phyloP scores from a whole-genome alignment of 2,888 invertebrate genomes.

The Pristionchus mayeri region DNA sequence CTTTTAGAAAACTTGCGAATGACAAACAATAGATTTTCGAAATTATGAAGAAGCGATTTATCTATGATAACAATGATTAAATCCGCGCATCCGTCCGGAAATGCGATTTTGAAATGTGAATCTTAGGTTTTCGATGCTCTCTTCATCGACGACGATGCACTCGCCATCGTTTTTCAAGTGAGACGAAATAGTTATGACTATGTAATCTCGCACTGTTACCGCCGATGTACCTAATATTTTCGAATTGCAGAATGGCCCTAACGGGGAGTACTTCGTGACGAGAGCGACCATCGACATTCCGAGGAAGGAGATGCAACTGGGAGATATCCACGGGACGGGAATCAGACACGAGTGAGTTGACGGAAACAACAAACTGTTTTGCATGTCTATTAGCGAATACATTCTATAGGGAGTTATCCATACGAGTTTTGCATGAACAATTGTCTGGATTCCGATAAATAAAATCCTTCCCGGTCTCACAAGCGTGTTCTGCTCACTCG shows the following conservation, averaged over 20 bases:
- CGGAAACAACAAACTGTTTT: too few species aligned
- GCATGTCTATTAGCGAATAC: too few species aligned
- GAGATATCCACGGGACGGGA: constrained; percentile 35
- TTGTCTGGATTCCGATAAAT: too few species aligned
- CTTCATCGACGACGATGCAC: constrained; percentile 1
- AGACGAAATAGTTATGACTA: too few species aligned
- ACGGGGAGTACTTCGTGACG: constrained; percentile 19
- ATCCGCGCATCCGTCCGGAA: background rate
- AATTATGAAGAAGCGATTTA: too few species aligned
- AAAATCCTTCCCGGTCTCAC: too few species aligned
- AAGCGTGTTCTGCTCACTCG: constrained; percentile 31
- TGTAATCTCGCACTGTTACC: too few species aligned
- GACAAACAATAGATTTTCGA: too few species aligned
- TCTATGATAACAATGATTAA: too few species aligned
- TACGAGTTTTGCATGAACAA: too few species aligned
- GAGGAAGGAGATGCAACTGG: background rate
- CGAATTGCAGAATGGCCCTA: constrained; percentile 26
- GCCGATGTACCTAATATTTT: background rate
- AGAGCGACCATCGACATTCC: constrained; percentile 8
- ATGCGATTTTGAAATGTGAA: background rate
- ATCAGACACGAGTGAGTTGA: constrained; percentile 39
- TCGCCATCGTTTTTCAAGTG: constrained; percentile 44
- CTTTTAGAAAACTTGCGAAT: background rate
- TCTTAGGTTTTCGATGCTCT: constrained; percentile 40
- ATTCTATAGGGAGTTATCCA: too few species aligned